Evolutionary conservation across 1,140 invertebrate genomes (phyloP).

Genomic region (Atopsyche davidsoni): DNA sequence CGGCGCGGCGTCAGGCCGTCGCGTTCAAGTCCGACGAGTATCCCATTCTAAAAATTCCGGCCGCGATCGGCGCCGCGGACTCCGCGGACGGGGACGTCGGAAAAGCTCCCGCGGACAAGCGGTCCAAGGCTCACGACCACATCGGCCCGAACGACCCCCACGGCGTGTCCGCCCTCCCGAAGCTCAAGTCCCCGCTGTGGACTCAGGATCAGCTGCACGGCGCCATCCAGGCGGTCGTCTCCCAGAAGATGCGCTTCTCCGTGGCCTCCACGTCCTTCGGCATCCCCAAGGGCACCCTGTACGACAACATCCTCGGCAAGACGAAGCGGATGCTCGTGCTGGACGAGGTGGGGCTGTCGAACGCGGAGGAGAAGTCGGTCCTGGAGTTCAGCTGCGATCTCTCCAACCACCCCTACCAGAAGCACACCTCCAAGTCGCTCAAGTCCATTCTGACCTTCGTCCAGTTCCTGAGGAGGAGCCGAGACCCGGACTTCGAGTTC

Average conservation of each 20-base stretch:
- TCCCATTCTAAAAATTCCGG: too few species aligned
- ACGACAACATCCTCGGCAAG: conserved; percentile 74
- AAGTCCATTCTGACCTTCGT: conserved; percentile 60
- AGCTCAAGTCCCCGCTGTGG: conserved; percentile 71
- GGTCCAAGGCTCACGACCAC: too few species aligned
- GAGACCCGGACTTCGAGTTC: conserved; percentile 61
- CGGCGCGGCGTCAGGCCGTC: too few species aligned
- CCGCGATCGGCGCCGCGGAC: too few species aligned
- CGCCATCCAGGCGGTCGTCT: conserved; percentile 68
- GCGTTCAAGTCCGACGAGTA: too few species aligned
- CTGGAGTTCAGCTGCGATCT: conserved; percentile 71
- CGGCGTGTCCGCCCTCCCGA: too few species aligned
- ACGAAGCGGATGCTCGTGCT: conserved; percentile 69
- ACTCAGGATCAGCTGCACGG: conserved; percentile 67
- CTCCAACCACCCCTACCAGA: conserved; percentile 63
- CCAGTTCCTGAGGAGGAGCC: conserved; percentile 52
- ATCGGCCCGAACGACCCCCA: conserved; percentile 13
- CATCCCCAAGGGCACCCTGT: conserved; percentile 71
- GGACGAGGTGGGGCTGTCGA: conserved; percentile 59
- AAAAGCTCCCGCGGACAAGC: too few species aligned
- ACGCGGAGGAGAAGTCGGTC: conserved; percentile 57
- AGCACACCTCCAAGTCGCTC: conserved; percentile 63
- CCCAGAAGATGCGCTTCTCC: conserved; percentile 70
- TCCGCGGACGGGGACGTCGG: too few species aligned
- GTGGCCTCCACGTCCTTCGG: conserved; percentile 64